Base-by-base conservation (phyloP, 1,140 invertebrate genomes). In the Phenacoccus solenopsis region DNA sequence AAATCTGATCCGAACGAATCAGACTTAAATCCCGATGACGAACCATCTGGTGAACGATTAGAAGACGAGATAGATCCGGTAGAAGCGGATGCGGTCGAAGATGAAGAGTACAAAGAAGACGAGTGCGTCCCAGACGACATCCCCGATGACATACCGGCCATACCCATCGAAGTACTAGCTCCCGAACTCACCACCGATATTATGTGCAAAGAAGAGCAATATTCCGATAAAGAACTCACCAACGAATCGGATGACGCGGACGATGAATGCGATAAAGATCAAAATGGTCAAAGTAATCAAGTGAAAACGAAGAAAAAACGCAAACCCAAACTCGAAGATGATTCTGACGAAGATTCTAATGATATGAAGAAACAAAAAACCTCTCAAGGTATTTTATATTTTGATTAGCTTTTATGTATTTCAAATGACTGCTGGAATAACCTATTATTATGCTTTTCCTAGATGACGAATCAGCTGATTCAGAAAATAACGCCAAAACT, bases 321-420 rank as follows among this genome's bases (percentile, higher is more conserved):
- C 75, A 68, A 70, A 61, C 22, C 38, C 25, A 68, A 74, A 22
- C 49, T 68, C 35, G 69, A 72, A 71, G 32, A 67, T 64, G 68
- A 38, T 59, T 38, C 74, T 67, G 73, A 75, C 72, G 72, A 77
- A 72, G 73, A 75, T 69, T 70, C 73, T 61, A 72, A 74, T 32
- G 67, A 71, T 28, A 35, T 38, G 57, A 69, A 73, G 70, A 70
- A 67, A 16, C 68, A 28, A 61, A 70, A 56, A 70, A 67, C 68
- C 68, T 59, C 30, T 32, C 13, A 38, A 57, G 16, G 30, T 59
- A 67, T 71, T 30, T 30, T n/a, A 13, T 35, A 56, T 70, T 68
- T 35, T 35, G 22, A 25, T 32, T 73, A 72, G 20, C 27, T 32
- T 70, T 72, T 57, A 68, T n/a, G n/a, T n/a, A n/a, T n/a, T n/a